Percentiles rank a stretch among this genome's conserved stretches.
Conservation (phyloP, 2,797 vertebrate genomes). For the Centroberyx gerrardi region DNA sequence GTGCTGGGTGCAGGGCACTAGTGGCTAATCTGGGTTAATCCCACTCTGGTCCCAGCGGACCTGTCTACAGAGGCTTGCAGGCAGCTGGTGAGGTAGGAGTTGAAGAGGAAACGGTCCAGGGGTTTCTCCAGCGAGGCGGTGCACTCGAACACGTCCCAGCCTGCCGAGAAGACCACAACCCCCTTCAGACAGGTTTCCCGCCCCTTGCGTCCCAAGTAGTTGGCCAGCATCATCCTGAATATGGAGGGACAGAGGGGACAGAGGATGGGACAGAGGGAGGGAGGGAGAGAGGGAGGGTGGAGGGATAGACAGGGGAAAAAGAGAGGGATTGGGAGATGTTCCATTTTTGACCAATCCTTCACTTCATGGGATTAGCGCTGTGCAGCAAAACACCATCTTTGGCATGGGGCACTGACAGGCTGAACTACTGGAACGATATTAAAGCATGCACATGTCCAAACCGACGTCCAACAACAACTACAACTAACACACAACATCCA, state of each 20-base stretch:
- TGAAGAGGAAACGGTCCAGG: conserved; percentile 97
- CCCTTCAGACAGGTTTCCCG: conserved; percentile 93
- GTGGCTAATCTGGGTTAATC: conserved; percentile 52
- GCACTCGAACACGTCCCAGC: conserved; percentile 98
- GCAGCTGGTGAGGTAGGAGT: conserved; percentile 99
- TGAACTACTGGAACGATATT: not conserved
- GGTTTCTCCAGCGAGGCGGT: conserved; percentile 96
- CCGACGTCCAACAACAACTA: not conserved
- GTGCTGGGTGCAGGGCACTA: not conserved
- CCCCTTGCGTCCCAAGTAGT: conserved; percentile 96
- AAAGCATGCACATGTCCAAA: conserved; percentile 6
- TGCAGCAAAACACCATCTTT: conserved; percentile 44
- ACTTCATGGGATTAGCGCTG: conserved; percentile 55
- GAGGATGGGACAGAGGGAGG: not conserved
- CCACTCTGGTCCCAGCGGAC: conserved; percentile 76
- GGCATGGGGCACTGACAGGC: conserved; percentile 14
- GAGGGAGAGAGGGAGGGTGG: conserved; percentile 3
- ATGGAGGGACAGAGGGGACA: not conserved
- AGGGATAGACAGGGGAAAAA: conserved; percentile 14
- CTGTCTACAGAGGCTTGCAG: conserved; percentile 96
- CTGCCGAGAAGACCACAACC: conserved; percentile 95
- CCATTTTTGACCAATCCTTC: conserved; percentile 60
- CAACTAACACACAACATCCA: not conserved
- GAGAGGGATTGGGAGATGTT: conserved; percentile 43
- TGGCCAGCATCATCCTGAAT: conserved; percentile 96